Conservation (phyloP, 2,797 vertebrate genomes). For the Enteromius trimaculatus region DNA sequence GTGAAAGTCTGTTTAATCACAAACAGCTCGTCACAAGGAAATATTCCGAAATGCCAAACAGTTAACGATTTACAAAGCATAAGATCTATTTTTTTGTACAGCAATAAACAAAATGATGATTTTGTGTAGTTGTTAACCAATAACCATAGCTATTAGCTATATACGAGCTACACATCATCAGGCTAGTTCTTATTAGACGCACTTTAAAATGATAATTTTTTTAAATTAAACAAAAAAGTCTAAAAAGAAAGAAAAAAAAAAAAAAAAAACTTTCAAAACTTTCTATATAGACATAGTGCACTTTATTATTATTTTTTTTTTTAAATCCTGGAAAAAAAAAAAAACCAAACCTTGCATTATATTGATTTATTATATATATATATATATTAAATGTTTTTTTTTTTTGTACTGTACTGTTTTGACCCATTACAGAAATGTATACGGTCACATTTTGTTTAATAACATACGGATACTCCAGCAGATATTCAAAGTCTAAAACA, state of each 20-base stretch:
- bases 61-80: neutral
- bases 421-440: neutral
- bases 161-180: neutral
- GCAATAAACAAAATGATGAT: neutral
- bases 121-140: too few species aligned
- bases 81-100: neutral
- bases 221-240: neutral
- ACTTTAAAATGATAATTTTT: neutral
- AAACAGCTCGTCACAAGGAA: neutral
- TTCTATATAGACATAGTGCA: neutral
- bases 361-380: neutral
- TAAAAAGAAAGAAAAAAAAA: neutral
- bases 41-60: neutral
- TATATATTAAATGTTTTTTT: neutral
- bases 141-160: neutral
- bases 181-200: neutral
- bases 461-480: neutral
- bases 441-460: neutral
- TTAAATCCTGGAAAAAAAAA: too few species aligned
- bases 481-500: neutral
- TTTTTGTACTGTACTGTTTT: neutral
- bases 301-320: neutral
- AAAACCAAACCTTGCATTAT: neutral
- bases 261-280: neutral
- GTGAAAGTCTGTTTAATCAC: neutral